Percentiles rank a stretch among this genome's conserved stretches.
phyloP scores from a whole-genome alignment of 1,140 invertebrate species.

The Tetramorium parvispinum region DNA sequence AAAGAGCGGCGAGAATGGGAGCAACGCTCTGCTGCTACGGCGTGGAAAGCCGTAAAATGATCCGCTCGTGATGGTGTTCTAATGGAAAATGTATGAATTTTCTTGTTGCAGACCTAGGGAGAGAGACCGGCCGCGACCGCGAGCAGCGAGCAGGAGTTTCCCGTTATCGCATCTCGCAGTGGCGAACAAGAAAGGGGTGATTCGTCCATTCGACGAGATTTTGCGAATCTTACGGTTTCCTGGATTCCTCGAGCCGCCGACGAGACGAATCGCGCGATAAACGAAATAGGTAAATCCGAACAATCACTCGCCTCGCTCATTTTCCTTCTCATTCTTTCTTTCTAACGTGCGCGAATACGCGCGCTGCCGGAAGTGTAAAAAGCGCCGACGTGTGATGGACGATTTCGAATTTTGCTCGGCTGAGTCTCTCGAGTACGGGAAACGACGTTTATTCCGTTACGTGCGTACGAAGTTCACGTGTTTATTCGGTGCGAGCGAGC shows the following conservation, averaged over 20 bases:
- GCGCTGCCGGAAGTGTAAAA: slow-evolving; percentile 39
- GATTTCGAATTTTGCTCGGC: slow-evolving; percentile 41
- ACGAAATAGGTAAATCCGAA: slow-evolving; percentile 36
- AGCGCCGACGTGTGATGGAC: slow-evolving; percentile 19
- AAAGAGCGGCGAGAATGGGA: slow-evolving; percentile 34
- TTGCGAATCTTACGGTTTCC: slow-evolving; percentile 22
- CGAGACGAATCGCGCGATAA: slow-evolving; percentile 12
- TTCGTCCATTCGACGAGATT: background rate
- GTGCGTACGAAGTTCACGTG: slow-evolving; percentile 2
- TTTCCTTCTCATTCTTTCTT: background rate
- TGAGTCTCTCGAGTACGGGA: background rate
- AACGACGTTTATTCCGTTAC: slow-evolving; percentile 50
- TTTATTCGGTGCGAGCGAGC: background rate
- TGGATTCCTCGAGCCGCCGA: background rate
- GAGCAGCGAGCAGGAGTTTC: slow-evolving; percentile 47
- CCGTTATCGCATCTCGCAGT: slow-evolving; percentile 50
- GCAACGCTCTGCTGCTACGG: slow-evolving; percentile 30
- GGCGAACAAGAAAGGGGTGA: background rate
- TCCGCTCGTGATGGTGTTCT: slow-evolving; percentile 19
- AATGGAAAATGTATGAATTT: slow-evolving; percentile 74
- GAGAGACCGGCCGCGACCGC: slow-evolving; percentile 18
- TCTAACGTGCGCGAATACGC: background rate
- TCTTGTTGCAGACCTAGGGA: slow-evolving; percentile 68
- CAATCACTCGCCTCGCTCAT: background rate
- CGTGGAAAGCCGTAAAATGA: slow-evolving; percentile 43